Conservation (phyloP, 2,888 invertebrate genomes). For the Nomada flava region DNA sequence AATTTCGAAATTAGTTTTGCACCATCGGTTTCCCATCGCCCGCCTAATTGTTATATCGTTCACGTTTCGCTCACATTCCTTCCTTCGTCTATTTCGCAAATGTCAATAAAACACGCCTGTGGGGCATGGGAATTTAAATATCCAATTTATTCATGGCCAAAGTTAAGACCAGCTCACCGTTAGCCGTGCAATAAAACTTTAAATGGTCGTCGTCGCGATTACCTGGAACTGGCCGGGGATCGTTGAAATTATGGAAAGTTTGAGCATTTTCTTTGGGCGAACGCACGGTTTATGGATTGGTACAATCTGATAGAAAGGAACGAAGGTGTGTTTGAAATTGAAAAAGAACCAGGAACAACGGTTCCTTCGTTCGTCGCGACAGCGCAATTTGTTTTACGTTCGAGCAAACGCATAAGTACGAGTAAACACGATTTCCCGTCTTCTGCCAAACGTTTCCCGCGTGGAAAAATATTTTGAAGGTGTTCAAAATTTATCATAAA, state of each 20-base stretch:
- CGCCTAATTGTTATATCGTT: not conserved
- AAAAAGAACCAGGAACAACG: not conserved
- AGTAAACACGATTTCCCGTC: slow-evolving; percentile 28
- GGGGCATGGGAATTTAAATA: slow-evolving; percentile 24
- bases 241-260: not conserved
- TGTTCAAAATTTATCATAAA: slow-evolving; percentile 49
- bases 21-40: not conserved
- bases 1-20: not conserved
- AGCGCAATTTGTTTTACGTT: no score
- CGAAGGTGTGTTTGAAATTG: not conserved
- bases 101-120: not conserved
- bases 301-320: not conserved
- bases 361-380: not conserved
- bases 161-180: not conserved
- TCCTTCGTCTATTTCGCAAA: not conserved
- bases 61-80: not conserved
- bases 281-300: not conserved
- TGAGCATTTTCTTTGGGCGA: not conserved
- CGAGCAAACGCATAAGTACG: not conserved
- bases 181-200: slow-evolving; percentile 5
- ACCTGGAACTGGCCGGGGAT: not conserved
- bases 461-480: slow-evolving; percentile 13
- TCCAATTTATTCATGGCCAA: not conserved
- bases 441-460: slow-evolving; percentile 9
- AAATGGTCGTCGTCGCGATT: slow-evolving; percentile 5